Evolutionary conservation across 2,797 vertebrate genomes (phyloP), one percentile per base, ranked within the genome.

Genomic region (Mus minutoides): DNA sequence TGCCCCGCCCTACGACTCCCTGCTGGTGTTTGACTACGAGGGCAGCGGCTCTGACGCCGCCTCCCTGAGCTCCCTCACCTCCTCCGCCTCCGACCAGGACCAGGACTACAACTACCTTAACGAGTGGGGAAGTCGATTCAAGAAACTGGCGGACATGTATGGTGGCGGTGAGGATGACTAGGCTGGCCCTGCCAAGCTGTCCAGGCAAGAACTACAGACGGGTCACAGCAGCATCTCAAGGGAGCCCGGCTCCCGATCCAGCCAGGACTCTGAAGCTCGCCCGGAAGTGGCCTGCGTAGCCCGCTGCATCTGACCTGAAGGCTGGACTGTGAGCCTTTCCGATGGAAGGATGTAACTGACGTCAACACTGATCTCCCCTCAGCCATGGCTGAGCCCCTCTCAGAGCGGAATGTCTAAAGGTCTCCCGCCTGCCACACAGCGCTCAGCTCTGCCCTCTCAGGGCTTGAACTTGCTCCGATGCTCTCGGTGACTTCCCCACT

Each of bases 1-100:
- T 0, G 99, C 99, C 0, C 99, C 99, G 0, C 99, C 99, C 2
- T 99, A 99, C 0, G 99, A 99, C 98, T 99, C 99, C n/a, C 98
- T 99, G 87, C 97, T 99, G 90, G 99, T 99, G 95, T 99, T 99
- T 0, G 99, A 99, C 98, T 99, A 99, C 0, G 99, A 99, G 97
- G 99, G 99, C 31, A 99, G 98, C 0, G 99, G 99, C 94, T 99
- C 99, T 0, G 99, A 99, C 1, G 99, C 99, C 0, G 98, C 98
- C 17, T 99, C 99, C 22, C 98, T 99, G 93, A 99, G 99, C 91
- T 99, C 99, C 14, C 98, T 99, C 82, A 99, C 99, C 97, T 99
- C 99, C 0, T 99, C 98, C 0, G 98, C 97, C 97, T 99, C 99
- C 0, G 99, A 99, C 73, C 94, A 37, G 0, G 99, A 99, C 98